Base-by-base conservation (phyloP, 1,140 invertebrate species). In the Drosophila saltans region DNA sequence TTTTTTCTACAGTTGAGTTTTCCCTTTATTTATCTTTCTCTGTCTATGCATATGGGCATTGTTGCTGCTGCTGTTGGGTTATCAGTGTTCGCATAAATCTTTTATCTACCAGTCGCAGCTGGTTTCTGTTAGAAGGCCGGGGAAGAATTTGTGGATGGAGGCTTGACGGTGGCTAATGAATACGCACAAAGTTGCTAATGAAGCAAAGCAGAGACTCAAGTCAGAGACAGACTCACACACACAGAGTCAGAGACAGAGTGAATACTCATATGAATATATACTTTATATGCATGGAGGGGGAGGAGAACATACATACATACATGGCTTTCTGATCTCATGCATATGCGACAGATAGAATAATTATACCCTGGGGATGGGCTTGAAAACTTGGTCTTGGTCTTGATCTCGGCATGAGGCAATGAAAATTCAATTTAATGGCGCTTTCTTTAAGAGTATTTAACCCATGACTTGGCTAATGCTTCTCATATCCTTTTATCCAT, bases 151-250 rank as follows among this genome's bases (percentile, higher is more conserved):
- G 24, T 45, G 10, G 1, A 2, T 39, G 64, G 39, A 16, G 72
- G 72, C 59, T 69, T 74, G 72, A 66, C 67, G 24, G 45, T 83
- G 78, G 72, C 80, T 88, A 86, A 86, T 86, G 82, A 86, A 86
- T 86, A 86, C 82, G 80, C 82, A 86, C 84, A 86, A 88, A 86
- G 83, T 86, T 86, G 84, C 80, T 86, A 86, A 86, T 86, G 83
- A 86, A 86, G 83, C 83, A 55, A 62, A 55, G 55, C 43, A 57
- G 41, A 48, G 69, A 65, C 16, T 16, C 21, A 48, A 48, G 45
- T 48, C 6, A 40, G 45, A 36, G 33, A 36, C 33, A 36, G 16
- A 16, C 16, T 16, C 16, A 16, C 16, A 16, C 28, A 30, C 2
- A 30, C 28, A 30, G 28, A 43, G 57, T 21, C 16, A n/a, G 64